phyloP scores from a whole-genome alignment of 2,888 invertebrate species.

The Synanthedon vespiformis region DNA sequence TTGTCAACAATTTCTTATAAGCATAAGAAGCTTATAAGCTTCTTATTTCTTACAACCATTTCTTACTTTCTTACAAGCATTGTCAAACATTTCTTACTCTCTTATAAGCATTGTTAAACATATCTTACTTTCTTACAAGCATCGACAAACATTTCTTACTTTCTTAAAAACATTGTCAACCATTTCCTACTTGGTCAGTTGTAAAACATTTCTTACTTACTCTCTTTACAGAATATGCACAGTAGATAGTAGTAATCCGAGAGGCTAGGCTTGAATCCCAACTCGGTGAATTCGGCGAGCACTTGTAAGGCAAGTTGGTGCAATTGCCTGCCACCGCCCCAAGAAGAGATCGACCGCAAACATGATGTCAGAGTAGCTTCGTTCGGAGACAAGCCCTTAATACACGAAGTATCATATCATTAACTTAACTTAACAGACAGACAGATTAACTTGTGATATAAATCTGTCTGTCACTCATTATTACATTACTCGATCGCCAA shows the following conservation, averaged over 20 bases:
- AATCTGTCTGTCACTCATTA: not conserved
- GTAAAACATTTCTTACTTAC: constrained; percentile 50
- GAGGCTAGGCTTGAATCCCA: constrained; percentile 80
- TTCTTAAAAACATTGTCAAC: no score
- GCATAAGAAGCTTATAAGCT: no score
- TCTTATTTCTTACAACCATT: no score
- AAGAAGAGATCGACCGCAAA: constrained; percentile 44
- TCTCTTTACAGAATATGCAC: constrained; percentile 76
- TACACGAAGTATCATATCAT: no score
- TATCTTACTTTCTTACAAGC: no score
- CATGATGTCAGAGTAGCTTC: constrained; percentile 39
- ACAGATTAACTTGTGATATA: no score
- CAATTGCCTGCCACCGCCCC: constrained; percentile 48
- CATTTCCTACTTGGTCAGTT: no score
- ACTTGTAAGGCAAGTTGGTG: constrained; percentile 42
- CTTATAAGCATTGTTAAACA: no score
- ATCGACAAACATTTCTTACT: no score
- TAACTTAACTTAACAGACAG: no score
- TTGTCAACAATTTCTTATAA: no score
- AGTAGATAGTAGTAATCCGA: constrained; percentile 81
- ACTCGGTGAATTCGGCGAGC: constrained; percentile 51
- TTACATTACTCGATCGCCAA: not conserved
- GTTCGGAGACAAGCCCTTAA: constrained; percentile 51
- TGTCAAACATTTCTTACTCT: no score
- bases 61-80: constrained; percentile 35